Percentiles rank a stretch among this genome's conserved stretches.
phyloP scores from a whole-genome alignment of 2,113 vertebrate genomes.

The Etheostoma cragini region DNA sequence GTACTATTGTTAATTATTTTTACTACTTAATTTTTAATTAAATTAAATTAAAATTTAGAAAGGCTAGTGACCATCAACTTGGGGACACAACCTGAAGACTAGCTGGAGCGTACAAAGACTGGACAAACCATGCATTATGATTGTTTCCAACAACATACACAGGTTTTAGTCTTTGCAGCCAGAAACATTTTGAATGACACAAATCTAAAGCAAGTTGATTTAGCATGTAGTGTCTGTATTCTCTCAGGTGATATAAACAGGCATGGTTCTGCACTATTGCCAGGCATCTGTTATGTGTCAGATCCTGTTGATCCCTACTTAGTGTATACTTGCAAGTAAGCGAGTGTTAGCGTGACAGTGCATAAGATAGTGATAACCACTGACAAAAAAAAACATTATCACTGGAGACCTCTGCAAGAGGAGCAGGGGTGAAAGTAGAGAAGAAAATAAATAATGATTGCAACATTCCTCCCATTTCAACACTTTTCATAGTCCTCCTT shows the following conservation, averaged over 20 bases:
- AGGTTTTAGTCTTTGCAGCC: neutral
- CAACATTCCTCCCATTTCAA: constrained; percentile 53
- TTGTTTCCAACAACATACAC: neutral
- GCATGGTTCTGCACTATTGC: constrained; percentile 18
- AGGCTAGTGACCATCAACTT: neutral
- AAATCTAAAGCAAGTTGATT: neutral
- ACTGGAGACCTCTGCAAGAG: constrained; percentile 11
- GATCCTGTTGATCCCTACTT: constrained; percentile 1
- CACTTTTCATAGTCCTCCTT: constrained; percentile 22
- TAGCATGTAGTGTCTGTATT: neutral
- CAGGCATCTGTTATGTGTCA: constrained; percentile 46
- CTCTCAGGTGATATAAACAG: constrained; percentile 37
- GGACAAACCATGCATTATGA: neutral
- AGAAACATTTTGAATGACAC: neutral
- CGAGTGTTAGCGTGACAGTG: constrained; percentile 28
- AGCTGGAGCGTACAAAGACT: neutral
- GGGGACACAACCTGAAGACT: neutral
- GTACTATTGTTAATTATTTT: neutral
- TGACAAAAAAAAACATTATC: constrained; percentile 23
- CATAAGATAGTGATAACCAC: constrained; percentile 14
- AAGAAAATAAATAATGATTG: constrained; percentile 31
- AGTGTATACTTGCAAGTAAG: neutral
- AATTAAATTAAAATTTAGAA: neutral
- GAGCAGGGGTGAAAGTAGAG: constrained; percentile 1
- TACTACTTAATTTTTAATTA: neutral